Conservation (phyloP, 2,113 vertebrate species). For the Rhagologus leucostigma region DNA sequence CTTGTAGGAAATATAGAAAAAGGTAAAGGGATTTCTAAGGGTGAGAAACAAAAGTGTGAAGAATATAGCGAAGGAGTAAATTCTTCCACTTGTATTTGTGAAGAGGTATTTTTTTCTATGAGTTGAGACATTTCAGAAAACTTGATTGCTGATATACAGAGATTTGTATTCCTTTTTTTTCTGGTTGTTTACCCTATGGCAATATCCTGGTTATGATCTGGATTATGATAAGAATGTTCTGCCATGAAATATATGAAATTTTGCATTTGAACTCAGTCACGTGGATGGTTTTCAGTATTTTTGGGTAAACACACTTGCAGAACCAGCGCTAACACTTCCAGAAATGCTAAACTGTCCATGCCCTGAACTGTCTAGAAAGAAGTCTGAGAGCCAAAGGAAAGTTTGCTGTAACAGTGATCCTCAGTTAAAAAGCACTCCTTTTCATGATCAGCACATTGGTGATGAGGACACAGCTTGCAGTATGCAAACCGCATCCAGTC, state of each 20-base stretch:
- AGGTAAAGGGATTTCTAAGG: too few species aligned
- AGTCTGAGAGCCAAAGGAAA: background rate
- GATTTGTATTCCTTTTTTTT: background rate
- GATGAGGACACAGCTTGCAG: too few species aligned
- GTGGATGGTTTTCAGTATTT: background rate
- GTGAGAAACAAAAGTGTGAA: too few species aligned
- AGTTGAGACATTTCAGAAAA: background rate
- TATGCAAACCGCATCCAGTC: background rate
- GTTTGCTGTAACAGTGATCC: background rate
- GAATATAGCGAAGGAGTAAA: background rate
- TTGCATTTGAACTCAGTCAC: background rate
- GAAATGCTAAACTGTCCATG: background rate
- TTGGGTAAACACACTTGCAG: background rate
- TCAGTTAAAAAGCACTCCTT: background rate
- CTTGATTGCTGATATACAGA: background rate
- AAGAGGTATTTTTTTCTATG: background rate
- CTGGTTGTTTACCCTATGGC: background rate
- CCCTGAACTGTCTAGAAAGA: background rate
- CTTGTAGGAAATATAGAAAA: too few species aligned
- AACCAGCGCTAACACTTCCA: background rate
- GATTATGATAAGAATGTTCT: background rate
- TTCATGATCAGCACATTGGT: background rate
- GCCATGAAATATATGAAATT: background rate
- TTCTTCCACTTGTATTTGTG: background rate
- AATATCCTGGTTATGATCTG: background rate